Evolutionary conservation across 2,113 vertebrate species (phyloP).

Genomic region (Datnioides undecimradiatus): DNA sequence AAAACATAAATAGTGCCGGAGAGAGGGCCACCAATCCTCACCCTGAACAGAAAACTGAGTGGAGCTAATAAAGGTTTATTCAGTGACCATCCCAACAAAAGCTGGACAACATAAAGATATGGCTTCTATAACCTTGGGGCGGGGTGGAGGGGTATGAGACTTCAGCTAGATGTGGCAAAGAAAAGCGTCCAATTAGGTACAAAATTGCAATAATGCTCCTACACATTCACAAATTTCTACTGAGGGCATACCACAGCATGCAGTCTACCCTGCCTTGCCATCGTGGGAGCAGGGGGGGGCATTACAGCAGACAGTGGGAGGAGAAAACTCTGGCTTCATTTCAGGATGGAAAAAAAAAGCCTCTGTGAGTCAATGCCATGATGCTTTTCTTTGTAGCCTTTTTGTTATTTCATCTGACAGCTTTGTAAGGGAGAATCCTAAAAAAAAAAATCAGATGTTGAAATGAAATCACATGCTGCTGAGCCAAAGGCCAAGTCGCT

Average conservation of each 20-base stretch:
- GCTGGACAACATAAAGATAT: slow-evolving; percentile 62
- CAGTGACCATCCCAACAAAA: slow-evolving; percentile 9
- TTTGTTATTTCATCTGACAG: background rate
- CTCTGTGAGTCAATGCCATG: slow-evolving; percentile 28
- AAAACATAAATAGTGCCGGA: slow-evolving; percentile 14
- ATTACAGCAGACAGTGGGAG: slow-evolving; percentile 76
- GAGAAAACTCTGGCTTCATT: slow-evolving; percentile 65
- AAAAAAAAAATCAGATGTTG: background rate
- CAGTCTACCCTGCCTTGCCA: slow-evolving; percentile 79
- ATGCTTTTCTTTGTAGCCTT: background rate
- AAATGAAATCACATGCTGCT: slow-evolving; percentile 27
- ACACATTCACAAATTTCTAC: slow-evolving; percentile 81
- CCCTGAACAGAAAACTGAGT: slow-evolving; percentile 43
- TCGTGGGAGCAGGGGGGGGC: slow-evolving; percentile 72
- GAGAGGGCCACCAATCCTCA: slow-evolving; percentile 42
- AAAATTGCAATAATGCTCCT: slow-evolving; percentile 79
- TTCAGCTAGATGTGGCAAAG: slow-evolving; percentile 69
- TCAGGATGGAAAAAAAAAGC: slow-evolving; percentile 17
- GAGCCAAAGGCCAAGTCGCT: background rate
- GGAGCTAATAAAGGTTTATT: slow-evolving; percentile 27
- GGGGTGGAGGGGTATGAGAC: slow-evolving; percentile 38
- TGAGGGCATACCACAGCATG: slow-evolving; percentile 82
- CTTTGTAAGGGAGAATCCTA: background rate
- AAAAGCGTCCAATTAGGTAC: slow-evolving; percentile 70
- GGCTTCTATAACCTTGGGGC: slow-evolving; percentile 56